phyloP scores from a whole-genome alignment of 2,113 vertebrate species.

The Hippocampus comes region DNA sequence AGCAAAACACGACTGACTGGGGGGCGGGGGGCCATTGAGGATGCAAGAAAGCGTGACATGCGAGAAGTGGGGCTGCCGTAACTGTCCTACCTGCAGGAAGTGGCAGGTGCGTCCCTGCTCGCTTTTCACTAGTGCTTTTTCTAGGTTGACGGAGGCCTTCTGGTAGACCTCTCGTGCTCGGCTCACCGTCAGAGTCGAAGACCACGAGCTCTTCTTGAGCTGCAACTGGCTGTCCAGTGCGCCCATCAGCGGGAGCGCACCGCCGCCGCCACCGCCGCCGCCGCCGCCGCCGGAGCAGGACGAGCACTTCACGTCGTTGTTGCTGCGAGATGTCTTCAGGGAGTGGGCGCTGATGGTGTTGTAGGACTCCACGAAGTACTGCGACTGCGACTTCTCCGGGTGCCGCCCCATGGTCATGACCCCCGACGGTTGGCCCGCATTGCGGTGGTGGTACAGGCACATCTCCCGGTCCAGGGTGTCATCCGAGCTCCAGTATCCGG shows the following conservation, averaged over 20 bases:
- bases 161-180: constrained; percentile 92
- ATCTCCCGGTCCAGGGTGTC: constrained; percentile 82
- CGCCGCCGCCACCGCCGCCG: constrained; percentile 67
- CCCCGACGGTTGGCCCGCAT: constrained; percentile 72
- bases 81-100: constrained; percentile 88
- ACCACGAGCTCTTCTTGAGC: constrained; percentile 93
- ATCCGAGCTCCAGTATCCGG: constrained; percentile 96
- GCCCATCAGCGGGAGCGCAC: constrained; percentile 25
- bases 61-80: constrained; percentile 17
- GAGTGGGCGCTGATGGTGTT: constrained; percentile 93
- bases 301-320: constrained; percentile 78
- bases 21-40: background rate
- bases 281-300: constrained; percentile 68
- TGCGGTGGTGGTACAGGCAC: constrained; percentile 73
- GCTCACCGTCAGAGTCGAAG: constrained; percentile 94
- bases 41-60: constrained; percentile 33
- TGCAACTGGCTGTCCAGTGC: constrained; percentile 73
- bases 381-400: constrained; percentile 80
- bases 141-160: constrained; percentile 90
- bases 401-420: constrained; percentile 93
- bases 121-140: constrained; percentile 92
- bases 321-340: constrained; percentile 92
- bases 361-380: constrained; percentile 92
- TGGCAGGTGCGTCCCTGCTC: constrained; percentile 94
- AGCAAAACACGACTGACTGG: background rate